Evolutionary conservation across 2,888 invertebrate species (phyloP).

Genomic region (Leucoma salicis): DNA sequence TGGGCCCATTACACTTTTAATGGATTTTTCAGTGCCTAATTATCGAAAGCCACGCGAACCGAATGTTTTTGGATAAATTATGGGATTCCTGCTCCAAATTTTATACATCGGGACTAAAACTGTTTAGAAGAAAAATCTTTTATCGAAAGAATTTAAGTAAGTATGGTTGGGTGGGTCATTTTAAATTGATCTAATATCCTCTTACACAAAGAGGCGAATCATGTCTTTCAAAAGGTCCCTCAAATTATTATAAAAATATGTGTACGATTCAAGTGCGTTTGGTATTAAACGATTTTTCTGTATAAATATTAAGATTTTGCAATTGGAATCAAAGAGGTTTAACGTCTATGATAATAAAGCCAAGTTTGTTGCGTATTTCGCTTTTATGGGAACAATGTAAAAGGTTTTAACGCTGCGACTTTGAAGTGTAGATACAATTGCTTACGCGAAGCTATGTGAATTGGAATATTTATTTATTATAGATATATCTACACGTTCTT

Average conservation of each 20-base stretch:
- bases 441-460: constrained; percentile 11
- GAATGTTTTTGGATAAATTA: constrained; percentile 33
- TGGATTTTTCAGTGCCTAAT: constrained; percentile 54
- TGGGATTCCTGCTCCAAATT: background rate
- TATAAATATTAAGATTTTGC: no score
- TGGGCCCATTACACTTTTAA: constrained; percentile 39
- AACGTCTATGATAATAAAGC: constrained; percentile 18
- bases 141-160: no score
- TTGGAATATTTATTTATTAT: background rate
- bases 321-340: constrained; percentile 14
- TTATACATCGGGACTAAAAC: no score
- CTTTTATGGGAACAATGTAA: constrained; percentile 14
- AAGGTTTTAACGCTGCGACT: constrained; percentile 16
- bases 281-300: no score
- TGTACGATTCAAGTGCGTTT: no score
- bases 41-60: constrained; percentile 49
- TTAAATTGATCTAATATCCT: no score
- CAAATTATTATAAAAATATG: no score
- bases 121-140: no score
- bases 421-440: constrained; percentile 12
- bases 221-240: no score
- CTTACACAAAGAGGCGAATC: no score
- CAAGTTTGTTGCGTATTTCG: constrained; percentile 18
- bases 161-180: no score
- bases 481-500: no score